Percentiles rank a stretch among this genome's conserved stretches.
Evolutionary conservation across 92 coral and sea anemone species (phyloP).

Genomic region (Palythoa grandis): DNA sequence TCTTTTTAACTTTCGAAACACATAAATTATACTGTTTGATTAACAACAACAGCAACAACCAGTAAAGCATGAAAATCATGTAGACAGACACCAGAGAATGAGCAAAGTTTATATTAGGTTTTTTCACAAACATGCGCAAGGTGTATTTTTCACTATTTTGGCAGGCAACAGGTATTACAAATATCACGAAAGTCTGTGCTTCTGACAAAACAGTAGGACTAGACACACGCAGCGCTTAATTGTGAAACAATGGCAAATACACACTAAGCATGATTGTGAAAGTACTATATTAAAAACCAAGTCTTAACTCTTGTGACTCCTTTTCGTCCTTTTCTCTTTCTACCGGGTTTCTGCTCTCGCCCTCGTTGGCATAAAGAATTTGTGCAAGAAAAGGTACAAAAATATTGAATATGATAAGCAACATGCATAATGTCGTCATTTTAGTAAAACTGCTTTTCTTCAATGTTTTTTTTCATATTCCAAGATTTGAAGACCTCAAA

Average conservation of each 20-base stretch:
- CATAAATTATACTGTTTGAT: too few species aligned
- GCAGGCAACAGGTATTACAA: neutral
- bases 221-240: too few species aligned
- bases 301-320: slow-evolving; percentile 78
- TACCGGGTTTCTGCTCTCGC: slow-evolving; percentile 89
- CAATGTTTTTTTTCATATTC: too few species aligned
- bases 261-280: too few species aligned
- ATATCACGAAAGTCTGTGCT: neutral
- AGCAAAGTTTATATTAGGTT: neutral
- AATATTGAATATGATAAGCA: neutral
- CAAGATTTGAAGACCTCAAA: too few species aligned
- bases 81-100: neutral
- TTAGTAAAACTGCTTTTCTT: too few species aligned
- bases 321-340: slow-evolving; percentile 85
- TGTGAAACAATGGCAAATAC: too few species aligned
- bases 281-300: too few species aligned
- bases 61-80: neutral
- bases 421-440: neutral
- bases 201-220: too few species aligned
- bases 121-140: too few species aligned
- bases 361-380: slow-evolving; percentile 97
- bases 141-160: too few species aligned
- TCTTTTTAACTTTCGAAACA: too few species aligned
- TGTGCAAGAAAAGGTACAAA: slow-evolving; percentile 23
- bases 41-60: neutral